A percentile compares a stretch with the other conserved stretches of the same genome.
Evolutionary conservation across 2,888 invertebrate species (phyloP).

Genomic region (Phaonia tiefii): DNA sequence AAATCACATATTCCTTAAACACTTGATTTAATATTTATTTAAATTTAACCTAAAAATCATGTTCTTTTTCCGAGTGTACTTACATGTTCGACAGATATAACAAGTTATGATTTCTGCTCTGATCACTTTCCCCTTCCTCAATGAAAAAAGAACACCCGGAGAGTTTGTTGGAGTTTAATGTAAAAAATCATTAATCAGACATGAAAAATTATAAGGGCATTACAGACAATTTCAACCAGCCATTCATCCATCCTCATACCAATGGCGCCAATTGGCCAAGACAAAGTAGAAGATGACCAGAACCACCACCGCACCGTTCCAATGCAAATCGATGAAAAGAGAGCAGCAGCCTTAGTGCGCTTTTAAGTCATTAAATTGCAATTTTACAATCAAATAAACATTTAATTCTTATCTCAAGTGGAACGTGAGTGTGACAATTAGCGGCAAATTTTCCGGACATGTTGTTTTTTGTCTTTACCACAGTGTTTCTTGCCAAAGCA

Average conservation of each 20-base stretch:
- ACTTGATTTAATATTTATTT: too few relatives aligned
- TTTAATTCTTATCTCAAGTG: conserved; percentile 51
- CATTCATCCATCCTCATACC: neutral
- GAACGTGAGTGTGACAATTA: conserved; percentile 55
- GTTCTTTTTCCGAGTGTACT: too few relatives aligned
- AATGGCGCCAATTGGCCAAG: conserved; percentile 46
- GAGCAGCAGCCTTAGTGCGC: neutral
- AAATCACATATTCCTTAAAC: too few relatives aligned
- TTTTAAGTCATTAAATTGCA: conserved; percentile 43
- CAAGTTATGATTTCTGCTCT: too few relatives aligned
- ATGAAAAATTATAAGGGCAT: conserved; percentile 35
- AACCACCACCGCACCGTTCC: neutral
- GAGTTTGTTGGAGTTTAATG: neutral
- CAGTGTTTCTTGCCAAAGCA: neutral
- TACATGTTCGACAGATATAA: too few relatives aligned
- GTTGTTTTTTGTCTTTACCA: neutral
- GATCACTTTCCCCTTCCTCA: too few relatives aligned
- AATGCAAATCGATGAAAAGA: conserved; percentile 2
- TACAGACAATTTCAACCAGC: neutral
- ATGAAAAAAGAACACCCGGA: too few relatives aligned
- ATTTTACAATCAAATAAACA: conserved; percentile 53
- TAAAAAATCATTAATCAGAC: conserved; percentile 49
- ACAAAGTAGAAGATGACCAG: neutral
- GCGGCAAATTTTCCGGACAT: conserved; percentile 40
- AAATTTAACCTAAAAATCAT: too few relatives aligned